phyloP scores from a whole-genome alignment of 2,888 invertebrate species.

The Hanleya hanleyi region DNA sequence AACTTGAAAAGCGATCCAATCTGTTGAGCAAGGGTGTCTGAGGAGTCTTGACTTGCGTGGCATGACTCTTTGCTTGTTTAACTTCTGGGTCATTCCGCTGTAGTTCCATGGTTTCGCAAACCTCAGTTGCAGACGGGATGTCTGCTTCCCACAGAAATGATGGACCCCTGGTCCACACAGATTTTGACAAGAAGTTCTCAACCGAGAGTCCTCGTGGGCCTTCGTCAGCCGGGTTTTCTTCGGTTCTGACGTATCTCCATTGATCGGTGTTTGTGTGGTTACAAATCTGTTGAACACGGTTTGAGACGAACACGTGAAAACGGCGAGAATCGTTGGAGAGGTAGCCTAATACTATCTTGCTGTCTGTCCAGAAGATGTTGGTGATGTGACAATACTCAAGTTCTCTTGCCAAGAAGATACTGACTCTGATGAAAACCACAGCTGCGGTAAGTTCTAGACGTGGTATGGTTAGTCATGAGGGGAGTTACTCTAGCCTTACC shows the following conservation, averaged over 20 bases:
- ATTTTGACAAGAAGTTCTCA: conserved; percentile 8
- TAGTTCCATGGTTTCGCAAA: neutral
- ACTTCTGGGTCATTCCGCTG: neutral
- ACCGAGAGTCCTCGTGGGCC: conserved; percentile 27
- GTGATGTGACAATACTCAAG: conserved; percentile 10
- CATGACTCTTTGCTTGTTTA: neutral
- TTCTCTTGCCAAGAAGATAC: conserved; percentile 18
- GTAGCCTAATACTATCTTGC: conserved; percentile 32
- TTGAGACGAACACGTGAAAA: conserved; percentile 34
- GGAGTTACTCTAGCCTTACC: conserved; percentile 34
- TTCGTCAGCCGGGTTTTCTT: conserved; percentile 31
- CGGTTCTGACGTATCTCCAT: conserved; percentile 34
- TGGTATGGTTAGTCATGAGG: conserved; percentile 25
- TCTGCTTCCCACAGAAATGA: conserved; percentile 20
- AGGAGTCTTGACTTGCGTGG: neutral
- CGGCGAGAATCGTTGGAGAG: conserved; percentile 24
- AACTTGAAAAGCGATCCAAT: neutral
- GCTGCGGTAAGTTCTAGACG: conserved; percentile 33
- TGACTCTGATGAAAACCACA: conserved; percentile 19
- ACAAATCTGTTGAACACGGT: conserved; percentile 30
- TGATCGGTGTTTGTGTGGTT: conserved; percentile 13
- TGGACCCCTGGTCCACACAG: conserved; percentile 28
- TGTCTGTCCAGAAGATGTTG: conserved; percentile 34
- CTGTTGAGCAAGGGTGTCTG: neutral
- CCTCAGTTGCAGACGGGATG: neutral